These are phyloP conservation scores for Urocolius indicus DNA, from an alignment of 2,113 vertebrate species.

Conservation along the genomic window DNA sequence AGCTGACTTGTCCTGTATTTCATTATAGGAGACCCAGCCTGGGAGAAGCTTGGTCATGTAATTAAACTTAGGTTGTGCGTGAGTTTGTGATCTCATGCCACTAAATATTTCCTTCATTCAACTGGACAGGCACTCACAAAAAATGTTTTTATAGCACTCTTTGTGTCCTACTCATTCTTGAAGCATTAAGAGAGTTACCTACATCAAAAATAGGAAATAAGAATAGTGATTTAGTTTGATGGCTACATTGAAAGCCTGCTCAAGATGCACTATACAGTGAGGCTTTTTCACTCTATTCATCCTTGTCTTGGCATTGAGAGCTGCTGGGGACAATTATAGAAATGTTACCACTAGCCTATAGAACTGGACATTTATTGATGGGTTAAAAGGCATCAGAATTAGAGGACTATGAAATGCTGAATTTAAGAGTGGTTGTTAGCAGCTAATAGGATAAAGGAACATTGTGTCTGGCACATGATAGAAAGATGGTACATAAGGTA, in stretches of 20 bases:
- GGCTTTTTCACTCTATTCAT: neutral
- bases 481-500: neutral
- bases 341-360: neutral
- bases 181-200: neutral
- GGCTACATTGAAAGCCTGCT: neutral
- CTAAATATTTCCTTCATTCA: neutral
- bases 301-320: neutral
- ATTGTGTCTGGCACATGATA: neutral
- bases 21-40: neutral
- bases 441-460: neutral
- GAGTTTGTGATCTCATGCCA: neutral
- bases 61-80: neutral
- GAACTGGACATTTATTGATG: neutral
- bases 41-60: neutral
- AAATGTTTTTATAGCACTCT: neutral
- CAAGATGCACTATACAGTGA: neutral
- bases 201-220: neutral
- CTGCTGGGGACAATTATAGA: neutral
- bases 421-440: neutral
- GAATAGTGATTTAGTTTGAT: neutral
- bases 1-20: neutral
- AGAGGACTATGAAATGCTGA: neutral
- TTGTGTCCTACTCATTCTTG: neutral
- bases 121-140: neutral
- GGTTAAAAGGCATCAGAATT: conserved; percentile 26